Base-by-base conservation (phyloP, 2,797 vertebrate species). In the Jordanella pulchra region DNA sequence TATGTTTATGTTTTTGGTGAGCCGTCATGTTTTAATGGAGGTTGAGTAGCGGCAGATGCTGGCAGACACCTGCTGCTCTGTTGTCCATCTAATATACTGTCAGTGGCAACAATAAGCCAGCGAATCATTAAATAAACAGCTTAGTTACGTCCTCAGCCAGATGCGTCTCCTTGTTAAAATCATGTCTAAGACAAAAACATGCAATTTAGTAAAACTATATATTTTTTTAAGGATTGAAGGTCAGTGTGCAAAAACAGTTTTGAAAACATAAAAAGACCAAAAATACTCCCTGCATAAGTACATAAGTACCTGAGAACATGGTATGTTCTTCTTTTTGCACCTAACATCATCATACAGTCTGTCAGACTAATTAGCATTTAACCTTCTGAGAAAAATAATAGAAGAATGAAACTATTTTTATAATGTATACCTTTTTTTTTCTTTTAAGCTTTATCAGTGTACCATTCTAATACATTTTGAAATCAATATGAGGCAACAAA, bases 81-180 rank as follows among this genome's bases (percentile, higher is more conserved):
- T 72, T 77, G 55, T 79, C 72, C 68, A 42, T 51, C 69, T 58
- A 70, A 78, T 65, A 77, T 69, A 71, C 75, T 28, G 44, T 75
- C 77, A 55, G 65, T 32, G 65, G 75, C 17, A 63, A 77, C 80
- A 60, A 69, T 73, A 67, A 82, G 74, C 48, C 82, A 70, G 11
- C 81, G 80, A 85, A 69, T 86, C 86, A 81, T 58, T 66, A 58
- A 64, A 80, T 78, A 83, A 4, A 65, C 55, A 32, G 65, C 1
- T 28, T 32, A 2, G 21, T 65, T 69, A 44, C 21, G 61, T 69
- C 35, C 56, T 79, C 65, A 53, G 21, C 48, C 23, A 60, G 71
- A 71, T 77, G 81, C 50, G 48, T 67, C 66, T 73, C 47, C 71
- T 67, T 61, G 60, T 77, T 63, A 76, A 80, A 60, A 53, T 67